These are phyloP conservation scores for Tromatobia lineatoria DNA, from an alignment of 2,888 invertebrate species.

Conservation along the genomic window DNA sequence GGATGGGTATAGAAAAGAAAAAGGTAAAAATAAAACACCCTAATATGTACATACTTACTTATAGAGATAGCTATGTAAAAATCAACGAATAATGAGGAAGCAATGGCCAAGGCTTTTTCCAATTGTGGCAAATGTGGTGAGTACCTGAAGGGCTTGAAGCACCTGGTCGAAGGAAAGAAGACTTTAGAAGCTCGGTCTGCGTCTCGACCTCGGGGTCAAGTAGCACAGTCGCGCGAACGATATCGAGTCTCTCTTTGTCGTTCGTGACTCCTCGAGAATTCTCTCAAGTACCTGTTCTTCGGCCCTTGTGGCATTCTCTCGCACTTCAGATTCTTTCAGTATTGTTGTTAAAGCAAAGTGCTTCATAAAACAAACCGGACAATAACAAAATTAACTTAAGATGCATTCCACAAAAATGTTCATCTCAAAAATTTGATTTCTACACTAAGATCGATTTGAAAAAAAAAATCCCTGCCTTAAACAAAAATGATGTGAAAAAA, in stretches of 20 bases:
- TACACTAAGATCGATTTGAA: no score
- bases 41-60: no score
- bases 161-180: conserved; percentile 42
- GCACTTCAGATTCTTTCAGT: conserved; percentile 7
- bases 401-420: no score
- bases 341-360: background rate
- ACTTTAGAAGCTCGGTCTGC: conserved; percentile 32
- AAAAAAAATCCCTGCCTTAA: no score
- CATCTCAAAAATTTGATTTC: no score
- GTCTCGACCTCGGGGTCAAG: conserved; percentile 60
- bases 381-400: no score
- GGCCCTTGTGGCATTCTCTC: conserved; percentile 2
- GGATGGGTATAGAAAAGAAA: no score
- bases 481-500: no score
- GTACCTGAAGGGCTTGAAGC: conserved; percentile 1
- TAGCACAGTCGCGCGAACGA: conserved; percentile 35
- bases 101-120: no score
- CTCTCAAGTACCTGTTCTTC: conserved; percentile 43
- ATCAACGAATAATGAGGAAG: no score
- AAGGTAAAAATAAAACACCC: no score
- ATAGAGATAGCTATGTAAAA: no score
- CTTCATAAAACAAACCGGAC: background rate
- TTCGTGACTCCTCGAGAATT: conserved; percentile 62
- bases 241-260: conserved; percentile 37
- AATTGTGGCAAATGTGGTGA: background rate